Evolutionary conservation across 2,113 vertebrate genomes (phyloP), one percentile per base, ranked within the genome.

Genomic region (Perca schrenkii): DNA sequence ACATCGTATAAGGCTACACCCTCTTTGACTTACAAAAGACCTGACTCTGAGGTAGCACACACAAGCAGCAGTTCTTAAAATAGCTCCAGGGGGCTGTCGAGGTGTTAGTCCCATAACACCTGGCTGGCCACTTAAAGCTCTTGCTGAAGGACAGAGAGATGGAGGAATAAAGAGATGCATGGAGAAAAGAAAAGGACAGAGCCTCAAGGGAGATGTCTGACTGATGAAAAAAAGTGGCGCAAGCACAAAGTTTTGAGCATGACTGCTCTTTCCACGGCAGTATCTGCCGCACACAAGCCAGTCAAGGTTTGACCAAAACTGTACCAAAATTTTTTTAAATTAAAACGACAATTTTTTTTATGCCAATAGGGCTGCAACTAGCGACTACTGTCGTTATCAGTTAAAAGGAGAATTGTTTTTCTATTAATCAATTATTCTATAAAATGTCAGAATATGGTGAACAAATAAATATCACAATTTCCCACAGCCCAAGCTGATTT

Each of bases 41-140:
- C 43, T 43, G 49, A 74, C 77, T 22, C 40, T 0, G 49, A 75
- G 47, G 25, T 72, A 49, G 81, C 65, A 49, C 65, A 68, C 74
- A 70, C 66, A 74, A 58, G 67, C 68, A 36, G 72, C 76, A 34
- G 21, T 21, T 87, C 84, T 63, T 80, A 87, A 89, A 90, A 90
- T 82, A 91, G 78, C 74, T 79, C 47, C 0, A 4, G 22, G 60
- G 25, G 70, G 53, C 43, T 46, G 56, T 50, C 2, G 21, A 75
- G 79, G 80, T 78, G 72, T 75, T 63, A 10, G 73, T 82, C 84
- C 58, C 77, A 25, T 19, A 65, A 78, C 63, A 63, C 68, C 28
- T 47, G 40, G 16, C 68, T 3, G 57, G 74, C 40, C 79, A 83
- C 61, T 78, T 73, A 31, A 36, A 83, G 68, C 49, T 6, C 36